A percentile compares a stretch with the other conserved stretches of the same genome.
Conservation (phyloP, 1,140 invertebrate genomes). For the Hermetia illucens region DNA sequence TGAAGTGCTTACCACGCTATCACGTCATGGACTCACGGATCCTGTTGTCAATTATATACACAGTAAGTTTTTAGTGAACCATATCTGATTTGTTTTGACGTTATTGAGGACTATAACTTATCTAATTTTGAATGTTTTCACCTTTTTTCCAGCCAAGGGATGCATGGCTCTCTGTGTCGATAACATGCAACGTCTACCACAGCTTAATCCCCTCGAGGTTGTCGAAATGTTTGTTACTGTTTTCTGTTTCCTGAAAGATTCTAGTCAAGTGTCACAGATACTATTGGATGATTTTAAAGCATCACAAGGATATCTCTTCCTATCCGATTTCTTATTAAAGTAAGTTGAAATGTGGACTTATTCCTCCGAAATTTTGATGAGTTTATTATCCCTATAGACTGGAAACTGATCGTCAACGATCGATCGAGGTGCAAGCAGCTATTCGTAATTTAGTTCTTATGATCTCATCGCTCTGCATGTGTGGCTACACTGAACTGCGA, state of each 20-base stretch:
- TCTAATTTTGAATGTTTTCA: neutral
- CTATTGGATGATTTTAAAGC: constrained; percentile 90
- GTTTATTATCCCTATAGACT: constrained; percentile 35
- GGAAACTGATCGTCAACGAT: constrained; percentile 55
- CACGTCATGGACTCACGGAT: constrained; percentile 81
- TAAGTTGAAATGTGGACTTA: constrained; percentile 41
- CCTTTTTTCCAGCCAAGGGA: constrained; percentile 62
- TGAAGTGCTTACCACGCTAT: constrained; percentile 91
- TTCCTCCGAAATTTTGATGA: neutral
- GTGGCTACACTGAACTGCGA: constrained; percentile 78
- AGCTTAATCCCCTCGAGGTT: constrained; percentile 85
- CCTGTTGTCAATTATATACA: constrained; percentile 94
- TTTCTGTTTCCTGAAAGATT: constrained; percentile 96
- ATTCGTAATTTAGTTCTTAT: constrained; percentile 85
- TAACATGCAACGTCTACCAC: constrained; percentile 88
- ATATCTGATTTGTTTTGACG: no score
- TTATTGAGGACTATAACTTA: neutral
- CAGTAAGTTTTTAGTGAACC: constrained; percentile 58
- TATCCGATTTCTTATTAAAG: constrained; percentile 90
- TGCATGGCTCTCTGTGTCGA: constrained; percentile 92
- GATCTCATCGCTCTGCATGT: constrained; percentile 86
- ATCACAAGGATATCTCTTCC: constrained; percentile 87
- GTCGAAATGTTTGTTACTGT: constrained; percentile 98
- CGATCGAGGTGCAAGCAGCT: constrained; percentile 71
- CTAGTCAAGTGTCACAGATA: constrained; percentile 89